phyloP scores from a whole-genome alignment of 2,113 vertebrate genomes.

The Triplophysa siluroides region DNA sequence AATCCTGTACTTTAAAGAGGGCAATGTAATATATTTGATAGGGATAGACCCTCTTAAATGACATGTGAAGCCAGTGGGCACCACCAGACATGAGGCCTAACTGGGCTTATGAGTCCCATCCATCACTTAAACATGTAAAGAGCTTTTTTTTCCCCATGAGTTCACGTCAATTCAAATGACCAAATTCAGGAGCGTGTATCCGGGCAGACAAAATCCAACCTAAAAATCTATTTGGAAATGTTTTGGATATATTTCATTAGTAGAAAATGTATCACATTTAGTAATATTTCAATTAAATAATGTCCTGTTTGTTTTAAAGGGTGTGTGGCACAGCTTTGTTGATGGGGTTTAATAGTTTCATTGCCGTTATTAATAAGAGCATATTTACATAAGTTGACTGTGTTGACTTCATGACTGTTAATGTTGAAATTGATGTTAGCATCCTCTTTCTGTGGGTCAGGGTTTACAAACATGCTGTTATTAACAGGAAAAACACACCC shows the following conservation, averaged over 20 bases:
- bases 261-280: background rate
- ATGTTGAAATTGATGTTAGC: background rate
- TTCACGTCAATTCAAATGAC: constrained; percentile 1
- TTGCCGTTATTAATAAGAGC: background rate
- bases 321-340: background rate
- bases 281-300: background rate
- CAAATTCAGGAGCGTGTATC: constrained; percentile 5
- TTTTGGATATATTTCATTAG: background rate
- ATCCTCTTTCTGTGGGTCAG: background rate
- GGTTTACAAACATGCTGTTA: background rate
- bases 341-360: constrained; percentile 5
- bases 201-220: background rate
- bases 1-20: constrained; percentile 32
- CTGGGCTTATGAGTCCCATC: background rate
- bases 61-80: background rate
- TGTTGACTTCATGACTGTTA: constrained; percentile 5
- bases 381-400: constrained; percentile 10
- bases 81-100: constrained; percentile 15
- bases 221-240: background rate
- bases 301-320: background rate
- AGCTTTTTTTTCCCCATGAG: background rate
- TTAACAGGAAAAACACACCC: background rate
- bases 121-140: constrained; percentile 25
- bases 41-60: constrained; percentile 10
- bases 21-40: constrained; percentile 12